phyloP scores from a whole-genome alignment of 2,888 invertebrate species.

The Dryococelus australis region DNA sequence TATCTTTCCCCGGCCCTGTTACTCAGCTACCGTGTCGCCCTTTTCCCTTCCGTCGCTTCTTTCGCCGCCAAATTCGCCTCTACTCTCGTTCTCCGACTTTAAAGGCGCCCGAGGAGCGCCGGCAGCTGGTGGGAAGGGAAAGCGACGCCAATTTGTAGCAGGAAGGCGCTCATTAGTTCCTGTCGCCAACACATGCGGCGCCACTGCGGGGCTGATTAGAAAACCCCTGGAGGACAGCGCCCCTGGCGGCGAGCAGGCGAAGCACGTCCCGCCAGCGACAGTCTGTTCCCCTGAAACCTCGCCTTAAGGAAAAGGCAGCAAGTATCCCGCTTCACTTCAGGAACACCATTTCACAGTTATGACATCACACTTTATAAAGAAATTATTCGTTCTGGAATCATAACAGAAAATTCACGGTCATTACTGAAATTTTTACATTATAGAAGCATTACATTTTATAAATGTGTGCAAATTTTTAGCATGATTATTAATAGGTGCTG shows the following conservation, averaged over 20 bases:
- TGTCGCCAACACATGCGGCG: slow-evolving; percentile 59
- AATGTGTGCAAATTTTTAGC: too few relatives aligned
- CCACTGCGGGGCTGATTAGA: slow-evolving; percentile 44
- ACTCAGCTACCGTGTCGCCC: neutral
- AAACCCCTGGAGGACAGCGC: slow-evolving; percentile 38
- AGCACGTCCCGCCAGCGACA: neutral
- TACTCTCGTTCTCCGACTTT: neutral
- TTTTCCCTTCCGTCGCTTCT: neutral
- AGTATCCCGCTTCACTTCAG: too few relatives aligned
- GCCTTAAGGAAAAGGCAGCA: too few relatives aligned
- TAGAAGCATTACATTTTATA: too few relatives aligned
- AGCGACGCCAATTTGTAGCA: slow-evolving; percentile 56
- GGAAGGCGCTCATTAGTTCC: slow-evolving; percentile 60
- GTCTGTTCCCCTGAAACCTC: too few relatives aligned
- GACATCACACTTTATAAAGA: too few relatives aligned
- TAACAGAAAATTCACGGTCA: too few relatives aligned
- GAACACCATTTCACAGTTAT: too few relatives aligned
- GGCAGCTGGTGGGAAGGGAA: slow-evolving; percentile 42
- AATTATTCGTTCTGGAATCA: too few relatives aligned
- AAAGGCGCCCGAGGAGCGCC: slow-evolving; percentile 33
- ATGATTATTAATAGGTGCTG: too few relatives aligned
- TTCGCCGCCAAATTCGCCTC: too few relatives aligned
- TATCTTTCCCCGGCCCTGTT: neutral
- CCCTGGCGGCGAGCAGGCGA: slow-evolving; percentile 31
- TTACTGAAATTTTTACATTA: too few relatives aligned